Evolutionary conservation across 2,113 vertebrate species (phyloP).

Genomic region (Eira barbara): DNA sequence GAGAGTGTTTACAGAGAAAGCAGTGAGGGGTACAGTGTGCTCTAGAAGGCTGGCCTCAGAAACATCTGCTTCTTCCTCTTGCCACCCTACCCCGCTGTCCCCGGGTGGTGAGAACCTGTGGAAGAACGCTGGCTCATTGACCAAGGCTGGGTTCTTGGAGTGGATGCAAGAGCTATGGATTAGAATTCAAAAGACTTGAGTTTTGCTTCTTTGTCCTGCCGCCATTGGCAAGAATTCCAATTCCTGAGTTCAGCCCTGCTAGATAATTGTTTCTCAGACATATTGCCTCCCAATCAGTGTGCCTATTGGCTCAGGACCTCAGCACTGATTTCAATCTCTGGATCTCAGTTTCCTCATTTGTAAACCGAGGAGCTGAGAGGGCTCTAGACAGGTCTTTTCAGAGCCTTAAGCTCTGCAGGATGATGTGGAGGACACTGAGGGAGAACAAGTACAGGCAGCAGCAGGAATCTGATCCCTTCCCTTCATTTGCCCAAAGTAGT

Average conservation of each 20-base stretch:
- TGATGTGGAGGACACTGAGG: background rate
- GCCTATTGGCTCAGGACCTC: background rate
- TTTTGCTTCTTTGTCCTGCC: background rate
- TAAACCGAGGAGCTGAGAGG: background rate
- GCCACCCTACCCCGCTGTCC: too few species aligned
- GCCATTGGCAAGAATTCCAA: background rate
- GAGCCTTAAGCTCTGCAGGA: background rate
- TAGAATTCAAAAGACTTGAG: background rate
- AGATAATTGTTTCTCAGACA: background rate
- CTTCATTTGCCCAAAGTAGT: background rate
- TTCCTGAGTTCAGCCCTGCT: background rate
- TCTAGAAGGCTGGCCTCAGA: background rate
- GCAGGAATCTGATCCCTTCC: background rate
- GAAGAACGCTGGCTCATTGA: background rate
- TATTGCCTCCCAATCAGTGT: background rate
- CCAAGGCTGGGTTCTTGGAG: background rate
- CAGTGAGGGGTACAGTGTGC: fast-evolving
- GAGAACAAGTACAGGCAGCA: background rate
- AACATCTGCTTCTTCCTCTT: background rate
- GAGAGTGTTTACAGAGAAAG: background rate
- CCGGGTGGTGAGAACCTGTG: background rate
- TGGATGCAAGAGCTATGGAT: background rate
- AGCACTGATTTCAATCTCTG: background rate
- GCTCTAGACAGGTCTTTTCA: background rate
- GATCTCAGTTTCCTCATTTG: background rate